phyloP scores from a whole-genome alignment of 2,113 vertebrate genomes.

The Zosterops hypoxanthus region DNA sequence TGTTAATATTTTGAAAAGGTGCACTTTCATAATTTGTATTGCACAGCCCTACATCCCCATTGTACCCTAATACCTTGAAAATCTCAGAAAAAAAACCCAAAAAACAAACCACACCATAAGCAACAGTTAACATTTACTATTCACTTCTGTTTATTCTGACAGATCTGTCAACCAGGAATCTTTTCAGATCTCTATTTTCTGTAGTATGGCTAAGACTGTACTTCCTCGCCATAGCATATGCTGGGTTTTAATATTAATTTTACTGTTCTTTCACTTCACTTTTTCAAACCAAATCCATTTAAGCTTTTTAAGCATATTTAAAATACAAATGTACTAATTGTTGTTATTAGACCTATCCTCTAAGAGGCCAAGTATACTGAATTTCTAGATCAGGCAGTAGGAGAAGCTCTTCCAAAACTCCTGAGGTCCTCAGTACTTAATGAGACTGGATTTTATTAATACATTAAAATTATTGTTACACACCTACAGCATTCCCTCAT shows the following conservation, averaged over 20 bases:
- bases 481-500: neutral
- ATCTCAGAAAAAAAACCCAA: neutral
- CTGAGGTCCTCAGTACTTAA: neutral
- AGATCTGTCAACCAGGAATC: neutral
- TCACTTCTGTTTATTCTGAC: constrained; percentile 2
- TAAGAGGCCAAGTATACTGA: neutral
- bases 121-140: neutral
- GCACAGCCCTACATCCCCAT: neutral
- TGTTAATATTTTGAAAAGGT: neutral
- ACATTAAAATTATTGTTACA: neutral
- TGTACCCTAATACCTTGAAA: neutral
- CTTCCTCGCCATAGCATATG: neutral
- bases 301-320: constrained; percentile 2
- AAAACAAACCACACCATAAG: neutral
- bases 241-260: neutral
- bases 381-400: neutral
- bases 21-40: neutral
- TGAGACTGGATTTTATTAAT: neutral
- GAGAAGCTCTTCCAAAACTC: neutral
- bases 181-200: constrained; percentile 28
- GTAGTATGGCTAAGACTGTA: neutral
- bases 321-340: neutral
- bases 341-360: neutral
- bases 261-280: constrained; percentile 4
- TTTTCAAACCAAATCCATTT: constrained; percentile 2